Evolutionary conservation across 1,140 invertebrate genomes (phyloP), one percentile per base, ranked within the genome.

Genomic region (Trypoxylus dichotomus): DNA sequence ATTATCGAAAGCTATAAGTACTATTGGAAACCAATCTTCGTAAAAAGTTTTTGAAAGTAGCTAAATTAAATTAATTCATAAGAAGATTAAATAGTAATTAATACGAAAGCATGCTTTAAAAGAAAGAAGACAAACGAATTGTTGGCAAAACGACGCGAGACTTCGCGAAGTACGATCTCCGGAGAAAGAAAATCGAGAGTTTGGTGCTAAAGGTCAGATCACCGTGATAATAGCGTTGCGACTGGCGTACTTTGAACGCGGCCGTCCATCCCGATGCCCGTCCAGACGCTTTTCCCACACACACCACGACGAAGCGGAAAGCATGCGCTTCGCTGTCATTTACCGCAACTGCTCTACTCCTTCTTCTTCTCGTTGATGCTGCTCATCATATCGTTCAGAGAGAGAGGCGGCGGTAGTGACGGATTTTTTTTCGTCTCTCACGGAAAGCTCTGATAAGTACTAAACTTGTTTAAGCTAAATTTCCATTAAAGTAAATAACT

Each of bases 401-500:
- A 54, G 47, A 54, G 47, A 54, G 7, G 47, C 7, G n/a, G 2
- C 19, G 15, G 47, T 54, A 19, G 47, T 19, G 60, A 24, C 11
- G 7, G 11, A 68, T 24, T 68, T 68, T 68, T 29, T 37, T 37
- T 15, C 24, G 8, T 24, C 24, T 25, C 15, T 15, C 47, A 15
- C 27, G 25, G 24, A 68, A 68, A 29, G 60, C 60, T 19, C 60
- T 24, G 60, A 68, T 68, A 68, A 68, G 21, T 68, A 29, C 60
- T 24, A 24, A 24, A 68, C 19, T 68, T 68, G 21, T 68, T 68
- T 24, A 68, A 68, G 60, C 27, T 68, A 68, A 68, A 68, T 68
- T 68, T 68, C 60, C 60, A 68, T 68, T 68, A 68, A 68, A 68
- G 60, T 68, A 68, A 68, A 68, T 68, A 68, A 68, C 21, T 68